A percentile compares a stretch with the other conserved stretches of the same genome.
Evolutionary conservation across 2,113 vertebrate genomes (phyloP).

Genomic region (Galeopterus variegatus): DNA sequence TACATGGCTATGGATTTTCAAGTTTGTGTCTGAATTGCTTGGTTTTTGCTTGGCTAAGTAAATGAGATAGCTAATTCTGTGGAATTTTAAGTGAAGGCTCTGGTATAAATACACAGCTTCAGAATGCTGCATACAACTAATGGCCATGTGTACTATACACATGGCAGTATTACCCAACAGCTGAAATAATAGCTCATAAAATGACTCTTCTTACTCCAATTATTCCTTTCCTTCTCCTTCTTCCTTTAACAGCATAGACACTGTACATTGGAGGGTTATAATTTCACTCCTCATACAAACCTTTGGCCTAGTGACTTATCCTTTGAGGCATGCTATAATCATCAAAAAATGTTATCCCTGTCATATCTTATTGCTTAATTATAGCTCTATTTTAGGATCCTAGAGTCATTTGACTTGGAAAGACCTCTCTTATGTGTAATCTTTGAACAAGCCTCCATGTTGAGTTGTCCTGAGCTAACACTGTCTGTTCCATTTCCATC

Average conservation of each 20-base stretch:
- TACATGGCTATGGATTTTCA: background rate
- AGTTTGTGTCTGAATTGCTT: background rate
- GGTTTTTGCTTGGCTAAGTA: background rate
- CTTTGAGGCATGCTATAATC: slow-evolving; percentile 70
- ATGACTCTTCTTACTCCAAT: background rate
- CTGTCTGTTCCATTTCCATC: background rate
- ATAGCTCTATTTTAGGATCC: slow-evolving; percentile 72
- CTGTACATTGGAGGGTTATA: slow-evolving; percentile 48
- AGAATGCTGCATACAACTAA: background rate
- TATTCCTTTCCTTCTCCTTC: slow-evolving; percentile 44
- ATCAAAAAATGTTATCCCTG: slow-evolving; percentile 70
- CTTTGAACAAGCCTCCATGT: slow-evolving; percentile 28
- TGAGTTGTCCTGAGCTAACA: slow-evolving; percentile 36
- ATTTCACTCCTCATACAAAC: slow-evolving; percentile 59
- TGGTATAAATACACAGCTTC: background rate
- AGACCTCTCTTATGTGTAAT: slow-evolving; percentile 12
- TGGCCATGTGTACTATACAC: background rate
- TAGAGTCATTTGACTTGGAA: slow-evolving; percentile 49
- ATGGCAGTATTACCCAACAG: background rate
- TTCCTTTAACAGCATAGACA: background rate
- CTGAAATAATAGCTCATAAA: background rate
- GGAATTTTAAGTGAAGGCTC: background rate
- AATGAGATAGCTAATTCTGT: background rate
- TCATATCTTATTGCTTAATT: slow-evolving; percentile 75
- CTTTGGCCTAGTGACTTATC: slow-evolving; percentile 59